A percentile compares a stretch with the other conserved stretches of the same genome.
Conservation (phyloP, 2,113 vertebrate species). For the Lamprologus lemairii region DNA sequence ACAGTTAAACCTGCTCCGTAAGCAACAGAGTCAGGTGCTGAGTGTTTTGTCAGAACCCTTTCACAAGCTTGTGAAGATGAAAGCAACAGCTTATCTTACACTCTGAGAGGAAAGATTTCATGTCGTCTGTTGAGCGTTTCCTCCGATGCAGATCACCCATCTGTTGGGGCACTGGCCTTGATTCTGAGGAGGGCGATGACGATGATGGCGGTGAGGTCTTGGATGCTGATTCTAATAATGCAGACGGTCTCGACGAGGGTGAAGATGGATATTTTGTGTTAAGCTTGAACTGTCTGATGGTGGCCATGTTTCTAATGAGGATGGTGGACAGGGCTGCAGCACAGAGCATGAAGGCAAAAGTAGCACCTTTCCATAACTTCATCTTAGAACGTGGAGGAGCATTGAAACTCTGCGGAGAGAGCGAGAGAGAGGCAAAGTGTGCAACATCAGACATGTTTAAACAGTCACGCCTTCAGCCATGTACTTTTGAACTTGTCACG, state of each 20-base stretch:
- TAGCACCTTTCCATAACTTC: conserved; percentile 92
- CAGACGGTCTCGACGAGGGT: background rate
- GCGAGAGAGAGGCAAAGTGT: background rate
- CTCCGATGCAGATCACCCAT: conserved; percentile 38
- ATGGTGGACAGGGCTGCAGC: conserved; percentile 78
- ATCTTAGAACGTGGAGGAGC: conserved; percentile 86
- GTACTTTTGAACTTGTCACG: background rate
- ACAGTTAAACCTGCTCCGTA: conserved; percentile 6
- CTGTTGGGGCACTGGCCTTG: background rate
- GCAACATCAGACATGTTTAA: conserved; percentile 13
- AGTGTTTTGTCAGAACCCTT: background rate
- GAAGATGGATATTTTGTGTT: conserved; percentile 20
- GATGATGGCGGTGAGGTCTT: background rate
- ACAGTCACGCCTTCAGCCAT: background rate
- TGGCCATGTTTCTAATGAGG: conserved; percentile 76
- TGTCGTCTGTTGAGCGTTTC: conserved; percentile 53
- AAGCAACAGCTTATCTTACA: conserved; percentile 63
- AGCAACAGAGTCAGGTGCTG: background rate
- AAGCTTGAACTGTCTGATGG: conserved; percentile 29
- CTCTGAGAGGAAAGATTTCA: conserved; percentile 68
- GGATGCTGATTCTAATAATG: background rate
- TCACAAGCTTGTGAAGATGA: background rate
- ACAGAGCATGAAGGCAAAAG: conserved; percentile 83
- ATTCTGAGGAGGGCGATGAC: background rate
- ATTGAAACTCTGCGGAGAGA: conserved; percentile 80